Evolutionary conservation across 2,888 invertebrate genomes (phyloP).

Genomic region (Brachylomia viminalis): DNA sequence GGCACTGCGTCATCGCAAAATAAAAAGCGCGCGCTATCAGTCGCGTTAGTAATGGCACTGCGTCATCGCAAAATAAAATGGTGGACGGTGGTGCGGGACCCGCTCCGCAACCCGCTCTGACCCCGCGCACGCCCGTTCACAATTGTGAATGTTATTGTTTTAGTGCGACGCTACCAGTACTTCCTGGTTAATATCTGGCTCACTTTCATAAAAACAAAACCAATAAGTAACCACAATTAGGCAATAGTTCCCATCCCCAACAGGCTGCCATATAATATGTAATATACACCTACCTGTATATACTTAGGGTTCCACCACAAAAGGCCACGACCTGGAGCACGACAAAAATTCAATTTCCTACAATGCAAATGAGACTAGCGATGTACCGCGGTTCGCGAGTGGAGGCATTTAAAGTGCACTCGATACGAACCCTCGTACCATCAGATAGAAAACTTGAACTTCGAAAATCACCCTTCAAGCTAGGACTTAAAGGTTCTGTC

Average conservation of each 20-base stretch:
- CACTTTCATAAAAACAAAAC: background rate
- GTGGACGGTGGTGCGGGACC: no score
- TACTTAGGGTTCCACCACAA: conserved; percentile 1
- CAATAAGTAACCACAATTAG: conserved; percentile 1
- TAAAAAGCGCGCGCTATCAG: background rate
- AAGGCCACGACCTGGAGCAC: conserved; percentile 34
- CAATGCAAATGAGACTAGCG: conserved; percentile 48
- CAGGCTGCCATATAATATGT: background rate
- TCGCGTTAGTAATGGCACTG: background rate
- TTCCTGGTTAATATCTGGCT: background rate
- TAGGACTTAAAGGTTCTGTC: background rate
- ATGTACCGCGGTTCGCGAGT: conserved; percentile 21
- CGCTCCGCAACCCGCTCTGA: background rate
- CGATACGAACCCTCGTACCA: conserved; percentile 10
- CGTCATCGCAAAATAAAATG: background rate
- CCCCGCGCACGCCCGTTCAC: no score
- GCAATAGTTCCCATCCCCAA: background rate
- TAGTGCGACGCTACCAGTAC: background rate
- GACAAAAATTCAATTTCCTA: conserved; percentile 59
- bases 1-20: background rate
- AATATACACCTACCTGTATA: background rate
- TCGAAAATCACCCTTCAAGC: background rate
- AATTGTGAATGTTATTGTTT: background rate
- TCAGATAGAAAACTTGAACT: background rate
- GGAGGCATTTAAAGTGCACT: conserved; percentile 42